Conservation (phyloP, 2,888 invertebrate genomes). For the Meliscaeva auricollis region DNA sequence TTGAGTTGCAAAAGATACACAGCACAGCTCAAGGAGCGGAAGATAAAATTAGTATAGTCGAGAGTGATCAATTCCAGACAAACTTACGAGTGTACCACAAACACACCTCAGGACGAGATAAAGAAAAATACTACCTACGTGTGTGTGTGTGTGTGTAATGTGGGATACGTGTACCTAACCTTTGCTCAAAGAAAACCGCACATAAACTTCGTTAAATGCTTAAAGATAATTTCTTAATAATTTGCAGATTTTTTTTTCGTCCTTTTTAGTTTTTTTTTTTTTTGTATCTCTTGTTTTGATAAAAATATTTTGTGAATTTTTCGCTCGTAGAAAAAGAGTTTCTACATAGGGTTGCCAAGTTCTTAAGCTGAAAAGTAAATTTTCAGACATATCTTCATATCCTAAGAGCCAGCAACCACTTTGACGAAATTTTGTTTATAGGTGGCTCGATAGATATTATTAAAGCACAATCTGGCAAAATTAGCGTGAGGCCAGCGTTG, state of each 20-base stretch:
- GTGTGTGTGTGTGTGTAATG: background rate
- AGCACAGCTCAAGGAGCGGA: conserved; percentile 59
- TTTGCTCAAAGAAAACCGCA: conserved; percentile 54
- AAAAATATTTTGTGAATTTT: conserved; percentile 37
- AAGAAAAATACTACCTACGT: background rate
- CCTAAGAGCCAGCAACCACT: no score
- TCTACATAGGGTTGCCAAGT: conserved; percentile 5
- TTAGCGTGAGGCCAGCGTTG: no score
- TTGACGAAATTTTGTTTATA: no score
- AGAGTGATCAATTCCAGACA: conserved; percentile 73
- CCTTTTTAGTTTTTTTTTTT: conserved; percentile 17
- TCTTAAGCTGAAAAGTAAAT: background rate
- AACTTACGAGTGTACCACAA: conserved; percentile 5
- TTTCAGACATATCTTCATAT: no score
- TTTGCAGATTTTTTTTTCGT: conserved; percentile 65
- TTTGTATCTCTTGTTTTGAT: background rate
- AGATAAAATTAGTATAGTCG: conserved; percentile 64
- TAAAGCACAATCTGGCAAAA: no score
- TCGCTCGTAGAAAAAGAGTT: conserved; percentile 37
- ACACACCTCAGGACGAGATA: conserved; percentile 14
- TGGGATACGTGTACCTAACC: conserved; percentile 33
- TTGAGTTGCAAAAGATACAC: conserved; percentile 67
- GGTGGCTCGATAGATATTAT: no score
- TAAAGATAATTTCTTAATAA: conserved; percentile 75
- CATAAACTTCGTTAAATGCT: conserved; percentile 66